Percentiles rank a stretch among this genome's conserved stretches.
Evolutionary conservation across 1,140 invertebrate species (phyloP).

Genomic region (Rhyacophila brunnea): DNA sequence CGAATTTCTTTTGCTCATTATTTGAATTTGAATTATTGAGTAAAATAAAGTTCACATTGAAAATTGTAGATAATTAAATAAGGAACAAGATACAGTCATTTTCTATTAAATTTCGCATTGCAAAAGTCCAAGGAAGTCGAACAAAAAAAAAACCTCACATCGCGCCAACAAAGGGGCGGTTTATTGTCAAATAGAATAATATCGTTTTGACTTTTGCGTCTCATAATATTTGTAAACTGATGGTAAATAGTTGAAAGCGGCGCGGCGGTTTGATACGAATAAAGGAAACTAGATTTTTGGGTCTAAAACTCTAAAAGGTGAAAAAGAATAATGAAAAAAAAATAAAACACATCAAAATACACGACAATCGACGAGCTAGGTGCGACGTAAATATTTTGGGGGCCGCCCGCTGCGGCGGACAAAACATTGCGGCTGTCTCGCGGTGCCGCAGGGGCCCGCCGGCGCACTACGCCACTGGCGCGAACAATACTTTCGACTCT

Average conservation of each 20-base stretch:
- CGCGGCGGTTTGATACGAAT: conserved; percentile 10
- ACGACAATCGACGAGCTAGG: conserved; percentile 36
- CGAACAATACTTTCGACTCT: no score
- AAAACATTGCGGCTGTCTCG: no score
- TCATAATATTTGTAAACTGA: conserved; percentile 35
- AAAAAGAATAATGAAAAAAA: background rate
- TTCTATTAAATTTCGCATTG: conserved; percentile 14
- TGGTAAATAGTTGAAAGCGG: conserved; percentile 27
- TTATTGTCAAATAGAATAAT: conserved; percentile 29
- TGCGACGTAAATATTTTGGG: conserved; percentile 35
- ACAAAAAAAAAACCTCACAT: conserved; percentile 20
- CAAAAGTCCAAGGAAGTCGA: conserved; percentile 3
- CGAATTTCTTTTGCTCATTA: no score
- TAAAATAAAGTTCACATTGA: no score
- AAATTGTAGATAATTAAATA: no score
- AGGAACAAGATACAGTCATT: no score
- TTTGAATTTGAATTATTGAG: no score
- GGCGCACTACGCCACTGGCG: no score
- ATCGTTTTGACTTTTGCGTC: conserved; percentile 34
- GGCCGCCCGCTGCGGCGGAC: conserved; percentile 22
- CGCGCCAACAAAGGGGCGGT: conserved; percentile 28
- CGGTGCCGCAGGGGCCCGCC: no score
- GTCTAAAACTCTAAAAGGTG: background rate
- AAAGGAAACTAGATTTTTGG: no score
- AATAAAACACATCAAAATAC: conserved; percentile 20